Conservation (phyloP, 2,888 invertebrate species). For the Encarsia formosa region DNA sequence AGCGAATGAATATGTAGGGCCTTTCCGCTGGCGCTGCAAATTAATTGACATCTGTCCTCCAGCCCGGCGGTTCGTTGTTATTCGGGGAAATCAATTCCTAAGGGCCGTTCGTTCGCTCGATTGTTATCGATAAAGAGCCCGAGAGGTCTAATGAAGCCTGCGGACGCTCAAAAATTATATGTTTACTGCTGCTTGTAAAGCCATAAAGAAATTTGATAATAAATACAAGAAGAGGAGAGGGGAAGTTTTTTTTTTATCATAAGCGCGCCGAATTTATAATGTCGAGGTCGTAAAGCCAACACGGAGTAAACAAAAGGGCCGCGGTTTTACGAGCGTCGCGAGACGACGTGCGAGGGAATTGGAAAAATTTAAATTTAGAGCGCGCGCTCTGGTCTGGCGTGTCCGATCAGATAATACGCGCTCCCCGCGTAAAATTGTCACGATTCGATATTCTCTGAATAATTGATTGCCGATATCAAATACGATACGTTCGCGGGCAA, state of each 20-base stretch:
- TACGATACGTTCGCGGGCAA: too few relatives aligned
- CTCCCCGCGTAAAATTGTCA: too few relatives aligned
- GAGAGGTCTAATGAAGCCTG: conserved; percentile 36
- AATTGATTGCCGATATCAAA: too few relatives aligned
- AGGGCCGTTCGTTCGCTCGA: neutral
- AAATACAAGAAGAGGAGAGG: conserved; percentile 37
- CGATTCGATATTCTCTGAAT: too few relatives aligned
- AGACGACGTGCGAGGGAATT: too few relatives aligned
- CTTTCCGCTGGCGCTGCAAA: conserved; percentile 5
- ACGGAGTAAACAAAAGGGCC: too few relatives aligned
- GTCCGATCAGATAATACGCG: too few relatives aligned
- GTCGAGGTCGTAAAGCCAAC: too few relatives aligned
- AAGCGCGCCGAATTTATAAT: conserved; percentile 43
- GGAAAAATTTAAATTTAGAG: too few relatives aligned
- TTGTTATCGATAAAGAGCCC: neutral
- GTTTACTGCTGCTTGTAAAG: conserved; percentile 46
- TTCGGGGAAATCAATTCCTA: conserved; percentile 16
- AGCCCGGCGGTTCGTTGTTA: conserved; percentile 11
- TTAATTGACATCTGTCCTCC: conserved; percentile 39
- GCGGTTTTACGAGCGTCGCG: too few relatives aligned
- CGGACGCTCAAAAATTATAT: too few relatives aligned
- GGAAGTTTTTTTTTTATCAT: conserved; percentile 36
- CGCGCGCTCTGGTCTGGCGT: too few relatives aligned
- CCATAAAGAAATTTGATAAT: conserved; percentile 51
- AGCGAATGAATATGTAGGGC: conserved; percentile 2